These are phyloP conservation scores for Eupsilia transversa DNA, from an alignment of 2,888 invertebrate genomes.

Conservation along the genomic window DNA sequence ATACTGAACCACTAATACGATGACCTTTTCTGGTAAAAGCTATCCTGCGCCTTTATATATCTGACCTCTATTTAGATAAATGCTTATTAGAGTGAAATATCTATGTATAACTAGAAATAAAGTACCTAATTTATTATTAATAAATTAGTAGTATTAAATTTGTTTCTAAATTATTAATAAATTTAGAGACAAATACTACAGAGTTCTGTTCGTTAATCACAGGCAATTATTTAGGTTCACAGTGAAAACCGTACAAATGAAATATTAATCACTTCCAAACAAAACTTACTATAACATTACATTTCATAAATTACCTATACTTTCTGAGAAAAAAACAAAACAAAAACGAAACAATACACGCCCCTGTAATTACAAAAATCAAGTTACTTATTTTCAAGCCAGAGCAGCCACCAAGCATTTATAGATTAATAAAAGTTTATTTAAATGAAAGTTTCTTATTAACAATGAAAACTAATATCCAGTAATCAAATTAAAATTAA, in stretches of 20 bases:
- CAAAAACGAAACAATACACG: no score
- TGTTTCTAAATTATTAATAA: no score
- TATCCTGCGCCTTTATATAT: no score
- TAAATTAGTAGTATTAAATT: no score
- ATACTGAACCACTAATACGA: no score
- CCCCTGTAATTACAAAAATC: not conserved
- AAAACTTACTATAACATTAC: not conserved
- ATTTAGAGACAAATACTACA: no score
- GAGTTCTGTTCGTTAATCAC: not conserved
- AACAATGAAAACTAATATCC: slow-evolving; percentile 12
- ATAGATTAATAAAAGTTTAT: not conserved
- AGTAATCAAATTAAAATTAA: slow-evolving; percentile 46
- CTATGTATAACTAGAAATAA: no score
- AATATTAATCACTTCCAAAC: not conserved
- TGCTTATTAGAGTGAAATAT: no score
- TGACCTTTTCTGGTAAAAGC: no score
- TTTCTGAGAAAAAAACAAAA: not conserved
- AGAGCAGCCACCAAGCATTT: no score
- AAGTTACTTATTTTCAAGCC: not conserved
- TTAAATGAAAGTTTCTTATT: not conserved
- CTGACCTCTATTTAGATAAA: not conserved
- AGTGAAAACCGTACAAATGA: not conserved
- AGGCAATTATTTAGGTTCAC: not conserved
- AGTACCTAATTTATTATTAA: no score
- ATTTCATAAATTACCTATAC: not conserved